Conservation (phyloP, 2,113 vertebrate genomes). For the Perca schrenkii region DNA sequence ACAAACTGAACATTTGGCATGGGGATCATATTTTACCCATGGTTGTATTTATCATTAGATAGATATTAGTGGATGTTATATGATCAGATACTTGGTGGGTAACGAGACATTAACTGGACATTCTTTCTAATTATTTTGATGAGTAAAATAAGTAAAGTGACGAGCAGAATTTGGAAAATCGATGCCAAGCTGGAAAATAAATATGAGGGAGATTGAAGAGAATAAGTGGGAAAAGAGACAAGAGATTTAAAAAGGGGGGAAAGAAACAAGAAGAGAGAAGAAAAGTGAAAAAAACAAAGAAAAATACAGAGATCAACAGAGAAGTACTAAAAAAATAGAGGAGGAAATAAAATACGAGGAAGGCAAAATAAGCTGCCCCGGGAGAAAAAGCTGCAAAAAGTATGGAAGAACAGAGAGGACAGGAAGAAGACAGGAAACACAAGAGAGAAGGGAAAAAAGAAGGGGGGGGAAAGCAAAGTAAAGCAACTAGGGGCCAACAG, state of each 20-base stretch:
- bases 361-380: neutral
- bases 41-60: neutral
- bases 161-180: neutral
- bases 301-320: neutral
- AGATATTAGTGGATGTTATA: neutral
- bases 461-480: neutral
- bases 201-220: neutral
- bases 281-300: neutral
- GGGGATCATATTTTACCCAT: too few relatives aligned
- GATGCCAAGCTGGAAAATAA: neutral
- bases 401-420: neutral
- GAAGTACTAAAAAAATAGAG: neutral
- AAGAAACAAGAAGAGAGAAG: neutral
- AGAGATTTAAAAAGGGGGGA: neutral
- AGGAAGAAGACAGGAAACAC: neutral
- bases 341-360: neutral
- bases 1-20: too few relatives aligned
- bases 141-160: neutral
- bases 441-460: neutral
- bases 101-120: neutral
- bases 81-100: neutral
- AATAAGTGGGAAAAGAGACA: neutral
- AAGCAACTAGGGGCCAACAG: constrained; percentile 20
- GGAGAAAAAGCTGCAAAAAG: constrained; percentile 3
- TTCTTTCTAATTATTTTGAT: neutral